Percentiles rank a stretch among this genome's conserved stretches.
phyloP scores from a whole-genome alignment of 2,113 vertebrate species.

The Apeltes quadracus region DNA sequence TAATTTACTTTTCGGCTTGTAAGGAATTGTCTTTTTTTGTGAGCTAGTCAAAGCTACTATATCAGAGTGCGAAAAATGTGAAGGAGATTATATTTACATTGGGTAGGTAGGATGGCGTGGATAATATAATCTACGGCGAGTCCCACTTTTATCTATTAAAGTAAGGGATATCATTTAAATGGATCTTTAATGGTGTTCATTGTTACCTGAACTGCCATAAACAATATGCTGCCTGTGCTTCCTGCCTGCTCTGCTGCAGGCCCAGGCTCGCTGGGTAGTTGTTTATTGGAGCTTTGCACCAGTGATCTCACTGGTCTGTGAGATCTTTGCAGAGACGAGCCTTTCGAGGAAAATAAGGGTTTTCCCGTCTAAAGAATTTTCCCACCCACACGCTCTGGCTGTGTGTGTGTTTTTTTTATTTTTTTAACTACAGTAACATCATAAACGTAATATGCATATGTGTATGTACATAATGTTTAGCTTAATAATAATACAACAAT shows the following conservation, averaged over 20 bases:
- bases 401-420: constrained; percentile 10
- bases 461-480: not conserved
- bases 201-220: constrained; percentile 26
- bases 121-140: not conserved
- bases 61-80: constrained; percentile 2
- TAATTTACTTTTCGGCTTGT: constrained; percentile 12
- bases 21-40: constrained; percentile 15
- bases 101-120: not conserved
- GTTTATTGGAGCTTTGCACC: constrained; percentile 37
- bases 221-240: constrained; percentile 30
- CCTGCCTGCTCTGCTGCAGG: constrained; percentile 46
- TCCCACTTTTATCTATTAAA: constrained; percentile 2
- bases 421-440: not conserved
- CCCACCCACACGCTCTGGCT: constrained; percentile 26
- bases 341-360: constrained; percentile 55
- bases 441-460: not conserved
- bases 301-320: constrained; percentile 51
- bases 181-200: not conserved
- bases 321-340: constrained; percentile 37
- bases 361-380: constrained; percentile 57
- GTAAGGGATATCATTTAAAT: constrained; percentile 15
- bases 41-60: constrained; percentile 14
- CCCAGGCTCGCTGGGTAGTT: constrained; percentile 39
- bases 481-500: not conserved
- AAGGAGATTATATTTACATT: not conserved